phyloP scores from a whole-genome alignment of 2,888 invertebrate genomes.

The Parascotia fuliginaria region DNA sequence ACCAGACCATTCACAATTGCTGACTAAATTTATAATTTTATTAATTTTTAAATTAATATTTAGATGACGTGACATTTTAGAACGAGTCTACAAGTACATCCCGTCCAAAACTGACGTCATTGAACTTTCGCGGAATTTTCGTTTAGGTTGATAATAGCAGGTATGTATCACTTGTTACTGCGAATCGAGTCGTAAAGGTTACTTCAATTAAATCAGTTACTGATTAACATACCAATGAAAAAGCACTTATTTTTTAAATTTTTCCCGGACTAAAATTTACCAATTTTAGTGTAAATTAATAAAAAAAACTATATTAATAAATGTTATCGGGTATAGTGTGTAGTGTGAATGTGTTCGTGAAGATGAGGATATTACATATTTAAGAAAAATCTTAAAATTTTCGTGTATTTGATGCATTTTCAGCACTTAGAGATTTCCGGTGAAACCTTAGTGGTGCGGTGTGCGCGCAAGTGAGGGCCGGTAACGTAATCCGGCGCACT shows the following conservation, averaged over 20 bases:
- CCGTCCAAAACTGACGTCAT: slow-evolving; percentile 1
- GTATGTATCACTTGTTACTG: background rate
- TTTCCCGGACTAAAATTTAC: too few relatives aligned
- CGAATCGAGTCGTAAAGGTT: background rate
- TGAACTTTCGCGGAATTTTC: slow-evolving; percentile 1
- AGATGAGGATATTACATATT: slow-evolving; percentile 11
- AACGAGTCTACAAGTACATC: too few relatives aligned
- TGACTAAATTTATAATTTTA: too few relatives aligned
- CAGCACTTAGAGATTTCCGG: slow-evolving; percentile 27
- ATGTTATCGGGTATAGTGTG: slow-evolving; percentile 47
- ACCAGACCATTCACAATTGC: background rate
- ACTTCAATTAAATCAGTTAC: background rate
- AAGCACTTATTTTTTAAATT: too few relatives aligned
- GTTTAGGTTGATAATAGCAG: background rate
- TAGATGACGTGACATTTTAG: too few relatives aligned
- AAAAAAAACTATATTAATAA: background rate
- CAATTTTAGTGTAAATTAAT: too few relatives aligned
- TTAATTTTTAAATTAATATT: too few relatives aligned
- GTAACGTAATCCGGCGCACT: slow-evolving; percentile 79
- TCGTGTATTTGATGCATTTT: slow-evolving; percentile 18
- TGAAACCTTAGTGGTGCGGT: slow-evolving; percentile 23
- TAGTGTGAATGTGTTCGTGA: slow-evolving; percentile 54
- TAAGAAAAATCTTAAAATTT: slow-evolving; percentile 7
- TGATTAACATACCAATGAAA: too few relatives aligned
- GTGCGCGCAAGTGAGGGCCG: slow-evolving; percentile 41